Conservation (phyloP, 2,113 vertebrate species). For the Spermophilus dauricus region DNA sequence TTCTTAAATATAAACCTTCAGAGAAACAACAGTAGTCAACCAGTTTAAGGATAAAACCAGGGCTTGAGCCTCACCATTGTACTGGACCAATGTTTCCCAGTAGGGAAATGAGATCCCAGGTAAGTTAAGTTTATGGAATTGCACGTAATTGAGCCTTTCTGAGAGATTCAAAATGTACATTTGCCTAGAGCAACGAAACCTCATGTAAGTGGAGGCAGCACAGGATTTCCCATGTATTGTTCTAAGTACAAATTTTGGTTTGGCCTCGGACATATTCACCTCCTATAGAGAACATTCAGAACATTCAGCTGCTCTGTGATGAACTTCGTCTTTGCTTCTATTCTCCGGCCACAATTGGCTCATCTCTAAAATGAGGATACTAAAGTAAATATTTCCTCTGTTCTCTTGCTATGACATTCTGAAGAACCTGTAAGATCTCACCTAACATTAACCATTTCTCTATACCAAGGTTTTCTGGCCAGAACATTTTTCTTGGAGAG, state of each 20-base stretch:
- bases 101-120: not conserved
- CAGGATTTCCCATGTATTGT: rapidly evolving
- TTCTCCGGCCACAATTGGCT: not conserved
- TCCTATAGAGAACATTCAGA: rapidly evolving
- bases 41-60: not conserved
- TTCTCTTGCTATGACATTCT: not conserved
- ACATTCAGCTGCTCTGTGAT: rapidly evolving
- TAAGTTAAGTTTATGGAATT: not conserved
- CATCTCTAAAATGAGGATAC: not conserved
- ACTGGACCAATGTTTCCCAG: not conserved
- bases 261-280: not conserved
- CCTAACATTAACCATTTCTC: constrained; percentile 57
- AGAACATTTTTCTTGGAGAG: constrained; percentile 53
- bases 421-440: constrained; percentile 70
- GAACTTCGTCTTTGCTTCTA: not conserved
- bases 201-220: rapidly evolving
- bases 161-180: not conserved
- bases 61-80: no score
- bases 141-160: not conserved
- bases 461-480: constrained; percentile 54
- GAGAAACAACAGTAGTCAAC: not conserved
- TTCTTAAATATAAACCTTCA: not conserved
- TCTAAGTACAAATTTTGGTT: not conserved
- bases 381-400: not conserved
- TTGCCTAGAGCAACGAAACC: not conserved